Percentiles rank a stretch among this genome's conserved stretches.
Evolutionary conservation across 2,113 vertebrate species (phyloP).

Genomic region (Eretmochelys imbricata): DNA sequence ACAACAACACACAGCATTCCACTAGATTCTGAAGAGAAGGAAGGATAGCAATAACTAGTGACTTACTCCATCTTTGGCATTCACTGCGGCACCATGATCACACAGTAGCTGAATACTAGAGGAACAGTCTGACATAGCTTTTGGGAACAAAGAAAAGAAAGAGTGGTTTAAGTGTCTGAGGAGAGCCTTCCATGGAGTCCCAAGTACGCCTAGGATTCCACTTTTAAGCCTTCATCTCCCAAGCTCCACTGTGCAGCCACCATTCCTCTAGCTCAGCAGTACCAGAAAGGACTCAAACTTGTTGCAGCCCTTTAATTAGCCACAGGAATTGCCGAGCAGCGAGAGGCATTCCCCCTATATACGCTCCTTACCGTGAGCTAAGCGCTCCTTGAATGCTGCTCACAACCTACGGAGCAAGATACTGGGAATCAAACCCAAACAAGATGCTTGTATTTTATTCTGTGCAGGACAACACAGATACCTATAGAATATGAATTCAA

Average conservation of each 20-base stretch:
- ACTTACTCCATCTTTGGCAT: slow-evolving; percentile 91
- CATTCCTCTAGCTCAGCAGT: neutral
- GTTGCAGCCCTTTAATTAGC: neutral
- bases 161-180: neutral
- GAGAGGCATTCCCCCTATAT: neutral
- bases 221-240: fast-evolving
- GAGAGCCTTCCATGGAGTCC: fast-evolving
- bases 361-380: neutral
- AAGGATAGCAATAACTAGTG: neutral
- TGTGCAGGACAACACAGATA: neutral
- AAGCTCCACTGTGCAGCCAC: neutral
- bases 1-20: neutral
- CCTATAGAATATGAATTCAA: neutral
- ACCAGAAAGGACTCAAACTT: neutral
- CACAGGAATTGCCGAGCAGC: neutral
- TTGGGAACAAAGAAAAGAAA: slow-evolving; percentile 7
- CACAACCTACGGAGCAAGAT: neutral
- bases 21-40: fast-evolving
- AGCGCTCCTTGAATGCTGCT: too few species aligned
- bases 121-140: slow-evolving; percentile 94
- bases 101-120: slow-evolving; percentile 95
- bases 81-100: slow-evolving; percentile 91
- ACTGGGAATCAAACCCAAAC: neutral
- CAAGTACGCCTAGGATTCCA: fast-evolving
- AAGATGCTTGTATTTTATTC: neutral